Conservation (phyloP, 2,888 invertebrate genomes). For the Ennomos fuscantarius region DNA sequence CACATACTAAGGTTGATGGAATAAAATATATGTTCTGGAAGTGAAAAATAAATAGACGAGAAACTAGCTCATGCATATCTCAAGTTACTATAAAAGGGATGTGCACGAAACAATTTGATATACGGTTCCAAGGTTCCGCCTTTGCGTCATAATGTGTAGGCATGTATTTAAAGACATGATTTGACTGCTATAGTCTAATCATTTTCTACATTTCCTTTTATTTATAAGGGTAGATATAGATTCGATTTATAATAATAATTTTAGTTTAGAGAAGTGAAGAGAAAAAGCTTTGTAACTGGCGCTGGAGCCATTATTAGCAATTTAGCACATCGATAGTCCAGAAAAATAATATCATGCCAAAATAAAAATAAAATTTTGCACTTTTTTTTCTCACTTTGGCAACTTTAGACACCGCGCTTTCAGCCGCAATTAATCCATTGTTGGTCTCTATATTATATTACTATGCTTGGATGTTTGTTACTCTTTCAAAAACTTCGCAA, state of each 20-base stretch:
- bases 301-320: too few relatives aligned
- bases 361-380: too few relatives aligned
- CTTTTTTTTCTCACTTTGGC: too few relatives aligned
- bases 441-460: too few relatives aligned
- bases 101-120: constrained; percentile 15
- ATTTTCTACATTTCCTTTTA: neutral
- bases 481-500: too few relatives aligned
- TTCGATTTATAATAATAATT: too few relatives aligned
- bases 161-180: neutral
- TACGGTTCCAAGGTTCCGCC: constrained; percentile 19
- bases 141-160: constrained; percentile 2
- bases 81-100: constrained; percentile 24
- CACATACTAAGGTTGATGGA: neutral
- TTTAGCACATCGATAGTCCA: too few relatives aligned
- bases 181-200: neutral
- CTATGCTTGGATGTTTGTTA: too few relatives aligned
- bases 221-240: constrained; percentile 15
- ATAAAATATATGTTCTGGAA: constrained; percentile 6
- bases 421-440: too few relatives aligned
- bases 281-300: constrained; percentile 30
- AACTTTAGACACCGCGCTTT: too few relatives aligned
- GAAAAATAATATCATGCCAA: too few relatives aligned
- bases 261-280: too few relatives aligned
- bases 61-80: constrained; percentile 12
- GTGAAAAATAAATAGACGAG: constrained; percentile 7